Percentiles rank a stretch among this genome's conserved stretches.
phyloP scores from a whole-genome alignment of 2,888 invertebrate species.

The Liodrosophila aerea region DNA sequence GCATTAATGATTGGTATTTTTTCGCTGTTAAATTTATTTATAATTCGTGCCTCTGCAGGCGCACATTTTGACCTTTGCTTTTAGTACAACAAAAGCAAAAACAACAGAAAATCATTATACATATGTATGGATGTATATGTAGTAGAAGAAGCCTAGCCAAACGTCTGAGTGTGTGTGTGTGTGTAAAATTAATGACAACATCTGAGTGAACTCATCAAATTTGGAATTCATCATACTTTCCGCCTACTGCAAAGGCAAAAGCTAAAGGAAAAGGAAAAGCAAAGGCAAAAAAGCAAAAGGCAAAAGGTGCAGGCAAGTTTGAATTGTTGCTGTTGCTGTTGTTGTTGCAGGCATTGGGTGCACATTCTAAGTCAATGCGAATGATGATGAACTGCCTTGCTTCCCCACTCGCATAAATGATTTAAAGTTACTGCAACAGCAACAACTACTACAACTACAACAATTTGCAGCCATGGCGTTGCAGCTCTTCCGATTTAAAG shows the following conservation, averaged over 20 bases:
- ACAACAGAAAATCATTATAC: too few species aligned
- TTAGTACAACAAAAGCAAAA: slow-evolving; percentile 2
- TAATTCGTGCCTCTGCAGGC: slow-evolving; percentile 36
- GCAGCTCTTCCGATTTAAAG: slow-evolving; percentile 31
- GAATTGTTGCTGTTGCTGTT: slow-evolving; percentile 17
- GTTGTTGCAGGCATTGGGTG: slow-evolving; percentile 51
- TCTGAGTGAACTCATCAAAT: slow-evolving; percentile 79
- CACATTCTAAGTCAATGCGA: slow-evolving; percentile 76
- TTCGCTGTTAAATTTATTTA: background rate
- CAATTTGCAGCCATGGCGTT: slow-evolving; percentile 18
- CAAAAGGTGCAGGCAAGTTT: slow-evolving; percentile 5
- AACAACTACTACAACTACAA: slow-evolving; percentile 16
- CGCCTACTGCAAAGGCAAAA: slow-evolving; percentile 67
- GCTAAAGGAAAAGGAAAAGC: slow-evolving; percentile 9
- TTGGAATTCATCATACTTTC: slow-evolving; percentile 77
- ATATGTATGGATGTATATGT: too few species aligned
- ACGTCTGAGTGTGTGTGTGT: slow-evolving; percentile 12
- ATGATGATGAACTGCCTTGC: slow-evolving; percentile 73
- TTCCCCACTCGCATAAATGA: slow-evolving; percentile 69
- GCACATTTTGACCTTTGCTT: slow-evolving; percentile 59
- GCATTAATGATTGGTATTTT: slow-evolving; percentile 6
- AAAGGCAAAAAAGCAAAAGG: slow-evolving; percentile 1
- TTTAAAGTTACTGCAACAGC: slow-evolving; percentile 57
- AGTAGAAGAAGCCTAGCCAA: slow-evolving; percentile 38
- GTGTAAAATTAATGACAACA: slow-evolving; percentile 76